Base-by-base conservation (phyloP, 2,888 invertebrate genomes). In the Rhodophaea formosa region DNA sequence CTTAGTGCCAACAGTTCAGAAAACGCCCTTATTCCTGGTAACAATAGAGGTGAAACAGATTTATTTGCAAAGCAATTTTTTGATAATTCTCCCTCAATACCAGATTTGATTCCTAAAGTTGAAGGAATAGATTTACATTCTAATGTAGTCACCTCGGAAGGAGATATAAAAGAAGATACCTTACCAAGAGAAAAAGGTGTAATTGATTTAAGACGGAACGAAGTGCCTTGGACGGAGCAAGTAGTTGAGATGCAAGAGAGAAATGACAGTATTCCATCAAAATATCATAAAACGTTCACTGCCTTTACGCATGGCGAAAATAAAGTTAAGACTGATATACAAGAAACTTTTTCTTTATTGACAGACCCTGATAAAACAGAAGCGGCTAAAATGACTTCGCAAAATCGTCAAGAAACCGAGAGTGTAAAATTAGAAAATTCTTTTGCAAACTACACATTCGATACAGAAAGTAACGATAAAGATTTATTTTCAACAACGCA, bases 381-480 rank as follows among this genome's bases (percentile, higher is more conserved):
- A 17, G 8, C n/a, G 10, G 35, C 6, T 15, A 12, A 7, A 32
- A 44, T 45, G 15, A 23, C 7, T 14, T 44, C 53, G 6, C 7
- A 15, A 1, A 44, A 14, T 44, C 43, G 30, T 12, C 44, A 30
- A 53, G 53, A 44, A 32, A 6, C 45, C 1, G 32, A 45, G 16
- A 32, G 32, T 12, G 52, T 56, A 46, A 51, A 29, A 15, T 23
- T 46, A 52, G 51, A 51, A 46, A 53, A 53, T 49, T 3, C 47
- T 15, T 57, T 55, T 51, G 15, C 53, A 14, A 64, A 54, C 44
- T 62, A 61, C 35, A 54, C 53, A 1, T 60, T 62, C 14, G 54
- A 60, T 16, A 49, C 39, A 12, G 58, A 55, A 7, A 53, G 35
- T 52, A 44, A 32, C 53, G 45, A 51, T 42, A 52, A 52, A 42